These are phyloP conservation scores for Hydrolagus affinis DNA, from an alignment of 2,113 vertebrate genomes.

Conservation along the genomic window DNA sequence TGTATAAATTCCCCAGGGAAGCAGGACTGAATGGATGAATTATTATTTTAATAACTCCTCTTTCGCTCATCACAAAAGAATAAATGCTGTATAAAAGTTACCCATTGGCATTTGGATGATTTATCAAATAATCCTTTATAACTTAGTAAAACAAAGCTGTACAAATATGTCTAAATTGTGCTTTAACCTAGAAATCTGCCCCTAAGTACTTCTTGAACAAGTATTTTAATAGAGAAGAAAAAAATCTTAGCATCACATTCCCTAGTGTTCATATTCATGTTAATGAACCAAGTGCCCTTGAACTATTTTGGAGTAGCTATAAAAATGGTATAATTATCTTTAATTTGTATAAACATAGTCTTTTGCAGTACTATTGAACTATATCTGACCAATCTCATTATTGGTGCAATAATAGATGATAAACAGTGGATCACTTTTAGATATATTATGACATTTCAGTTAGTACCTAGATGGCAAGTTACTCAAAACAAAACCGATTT, in stretches of 20 bases:
- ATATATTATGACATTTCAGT: background rate
- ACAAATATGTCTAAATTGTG: background rate
- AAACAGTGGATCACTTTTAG: background rate
- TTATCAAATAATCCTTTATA: background rate
- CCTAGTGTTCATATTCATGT: background rate
- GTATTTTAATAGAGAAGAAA: no score
- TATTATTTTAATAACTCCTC: background rate
- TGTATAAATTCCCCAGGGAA: background rate
- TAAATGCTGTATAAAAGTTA: background rate
- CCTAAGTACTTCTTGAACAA: no score
- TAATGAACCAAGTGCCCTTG: background rate
- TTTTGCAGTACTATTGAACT: background rate
- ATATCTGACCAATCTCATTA: background rate
- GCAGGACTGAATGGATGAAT: background rate
- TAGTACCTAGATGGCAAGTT: no score
- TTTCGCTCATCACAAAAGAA: background rate
- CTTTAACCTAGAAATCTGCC: background rate
- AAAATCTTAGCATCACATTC: background rate
- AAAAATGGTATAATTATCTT: background rate
- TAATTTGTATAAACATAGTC: background rate
- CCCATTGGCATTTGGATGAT: background rate
- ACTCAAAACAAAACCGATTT: no score
- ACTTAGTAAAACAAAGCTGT: conserved; percentile 13
- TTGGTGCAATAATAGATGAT: background rate
- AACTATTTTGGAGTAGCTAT: background rate